A percentile compares a stretch with the other conserved stretches of the same genome.
Evolutionary conservation across 2,113 vertebrate species (phyloP).

Genomic region (Oryzias melastigma): DNA sequence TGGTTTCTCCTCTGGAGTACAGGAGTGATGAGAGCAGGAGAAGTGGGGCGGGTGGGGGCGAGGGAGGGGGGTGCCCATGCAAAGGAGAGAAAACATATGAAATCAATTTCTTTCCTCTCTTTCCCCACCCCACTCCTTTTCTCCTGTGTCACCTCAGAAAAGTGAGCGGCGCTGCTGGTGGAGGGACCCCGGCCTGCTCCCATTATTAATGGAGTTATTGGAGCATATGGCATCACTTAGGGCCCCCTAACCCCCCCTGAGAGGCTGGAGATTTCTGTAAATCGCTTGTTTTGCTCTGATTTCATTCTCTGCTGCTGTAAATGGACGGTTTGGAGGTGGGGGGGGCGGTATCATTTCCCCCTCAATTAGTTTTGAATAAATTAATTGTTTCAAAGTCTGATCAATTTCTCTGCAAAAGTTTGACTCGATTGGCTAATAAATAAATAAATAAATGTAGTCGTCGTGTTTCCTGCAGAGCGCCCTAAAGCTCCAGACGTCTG

Average conservation of each 20-base stretch:
- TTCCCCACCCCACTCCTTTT: constrained; percentile 28
- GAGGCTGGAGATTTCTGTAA: constrained; percentile 56
- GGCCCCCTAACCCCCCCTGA: constrained; percentile 33
- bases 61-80: constrained; percentile 23
- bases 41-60: constrained; percentile 22
- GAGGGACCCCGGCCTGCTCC: constrained; percentile 62
- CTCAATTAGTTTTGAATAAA: too few species aligned
- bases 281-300: constrained; percentile 60
- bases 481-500: constrained; percentile 23
- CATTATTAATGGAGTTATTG: constrained; percentile 76
- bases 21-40: constrained; percentile 43
- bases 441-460: constrained; percentile 40
- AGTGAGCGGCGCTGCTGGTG: constrained; percentile 63
- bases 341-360: too few species aligned
- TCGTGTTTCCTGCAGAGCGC: constrained; percentile 23
- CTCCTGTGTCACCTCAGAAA: constrained; percentile 74
- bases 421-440: constrained; percentile 8
- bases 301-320: constrained; percentile 38
- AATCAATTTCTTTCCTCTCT: constrained; percentile 70
- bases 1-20: constrained; percentile 64
- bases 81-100: constrained; percentile 72
- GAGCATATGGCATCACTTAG: constrained; percentile 78
- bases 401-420: constrained; percentile 1
- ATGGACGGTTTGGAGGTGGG: constrained; percentile 14
- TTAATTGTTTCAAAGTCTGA: too few species aligned